A percentile compares a stretch with the other conserved stretches of the same genome.
phyloP scores from a whole-genome alignment of 2,888 invertebrate genomes.

The Hirtodrosophila alboralis region DNA sequence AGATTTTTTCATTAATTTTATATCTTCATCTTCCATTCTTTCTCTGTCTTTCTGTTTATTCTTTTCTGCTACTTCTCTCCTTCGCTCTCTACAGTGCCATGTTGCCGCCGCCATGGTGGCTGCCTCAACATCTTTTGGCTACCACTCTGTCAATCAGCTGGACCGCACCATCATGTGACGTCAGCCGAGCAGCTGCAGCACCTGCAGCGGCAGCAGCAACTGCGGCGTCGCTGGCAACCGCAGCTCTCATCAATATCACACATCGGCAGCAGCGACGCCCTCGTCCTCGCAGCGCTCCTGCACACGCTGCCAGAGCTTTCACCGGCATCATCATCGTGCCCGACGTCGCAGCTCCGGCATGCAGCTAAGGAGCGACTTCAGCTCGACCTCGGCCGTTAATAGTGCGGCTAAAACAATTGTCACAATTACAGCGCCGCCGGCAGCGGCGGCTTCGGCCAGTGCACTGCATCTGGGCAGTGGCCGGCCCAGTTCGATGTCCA shows the following conservation, averaged over 20 bases:
- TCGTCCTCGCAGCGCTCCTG: slow-evolving; percentile 78
- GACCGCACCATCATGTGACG: slow-evolving; percentile 84
- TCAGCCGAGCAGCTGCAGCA: slow-evolving; percentile 84
- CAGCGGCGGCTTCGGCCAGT: slow-evolving; percentile 60
- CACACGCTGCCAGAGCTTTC: slow-evolving; percentile 83
- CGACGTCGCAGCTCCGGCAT: slow-evolving; percentile 80
- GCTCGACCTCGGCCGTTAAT: slow-evolving; percentile 60
- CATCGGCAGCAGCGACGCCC: slow-evolving; percentile 65
- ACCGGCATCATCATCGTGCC: slow-evolving; percentile 83
- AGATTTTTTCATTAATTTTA: slow-evolving; percentile 34
- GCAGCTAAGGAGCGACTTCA: slow-evolving; percentile 68
- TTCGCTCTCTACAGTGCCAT: slow-evolving; percentile 82
- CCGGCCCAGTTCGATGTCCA: slow-evolving; percentile 65
- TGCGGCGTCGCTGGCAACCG: slow-evolving; percentile 72
- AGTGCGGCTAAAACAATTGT: slow-evolving; percentile 75
- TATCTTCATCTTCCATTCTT: slow-evolving; percentile 16
- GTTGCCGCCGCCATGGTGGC: slow-evolving; percentile 84
- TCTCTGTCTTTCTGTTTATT: slow-evolving; percentile 1
- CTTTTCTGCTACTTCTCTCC: background rate
- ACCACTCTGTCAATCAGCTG: slow-evolving; percentile 84
- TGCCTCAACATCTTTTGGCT: slow-evolving; percentile 84
- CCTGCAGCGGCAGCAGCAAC: slow-evolving; percentile 84
- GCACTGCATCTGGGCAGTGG: slow-evolving; percentile 49
- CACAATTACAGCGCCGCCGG: slow-evolving; percentile 73
- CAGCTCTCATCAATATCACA: slow-evolving; percentile 69